Conservation (phyloP, 2,888 invertebrate species). For the Amphipoea oculea region DNA sequence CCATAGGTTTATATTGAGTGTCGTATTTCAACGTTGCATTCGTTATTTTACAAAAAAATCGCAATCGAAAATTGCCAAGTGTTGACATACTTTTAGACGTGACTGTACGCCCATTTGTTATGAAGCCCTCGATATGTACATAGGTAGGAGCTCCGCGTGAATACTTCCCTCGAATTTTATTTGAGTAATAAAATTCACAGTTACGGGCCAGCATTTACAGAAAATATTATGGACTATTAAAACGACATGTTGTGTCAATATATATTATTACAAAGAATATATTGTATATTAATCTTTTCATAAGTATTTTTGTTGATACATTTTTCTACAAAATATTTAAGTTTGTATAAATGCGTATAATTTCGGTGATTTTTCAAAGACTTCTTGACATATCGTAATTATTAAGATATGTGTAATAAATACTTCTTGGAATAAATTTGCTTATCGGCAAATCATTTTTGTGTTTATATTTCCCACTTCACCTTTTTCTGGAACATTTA, state of each 20-base stretch:
- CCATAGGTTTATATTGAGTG: no score
- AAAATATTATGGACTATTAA: slow-evolving; percentile 46
- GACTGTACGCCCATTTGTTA: no score
- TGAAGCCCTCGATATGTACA: background rate
- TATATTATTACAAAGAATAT: slow-evolving; percentile 27
- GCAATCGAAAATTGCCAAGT: no score
- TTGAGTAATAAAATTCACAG: slow-evolving; percentile 13
- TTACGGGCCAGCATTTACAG: background rate
- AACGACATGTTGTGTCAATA: slow-evolving; percentile 17
- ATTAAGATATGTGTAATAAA: slow-evolving; percentile 85
- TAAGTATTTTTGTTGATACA: slow-evolving; percentile 18
- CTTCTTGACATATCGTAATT: slow-evolving; percentile 89
- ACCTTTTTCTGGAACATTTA: background rate
- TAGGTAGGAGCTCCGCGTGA: background rate
- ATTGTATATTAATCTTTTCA: background rate
- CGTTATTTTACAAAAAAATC: no score
- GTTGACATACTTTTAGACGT: no score
- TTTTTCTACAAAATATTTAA: slow-evolving; percentile 25
- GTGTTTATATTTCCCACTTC: slow-evolving; percentile 43
- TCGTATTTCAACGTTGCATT: no score
- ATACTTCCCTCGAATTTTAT: slow-evolving; percentile 23
- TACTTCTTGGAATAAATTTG: slow-evolving; percentile 88
- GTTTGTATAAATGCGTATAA: slow-evolving; percentile 63
- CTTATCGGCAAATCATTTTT: slow-evolving; percentile 81
- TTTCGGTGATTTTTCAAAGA: slow-evolving; percentile 85